Conservation (phyloP, 2,113 vertebrate genomes). For the Brevimyrus niger region DNA sequence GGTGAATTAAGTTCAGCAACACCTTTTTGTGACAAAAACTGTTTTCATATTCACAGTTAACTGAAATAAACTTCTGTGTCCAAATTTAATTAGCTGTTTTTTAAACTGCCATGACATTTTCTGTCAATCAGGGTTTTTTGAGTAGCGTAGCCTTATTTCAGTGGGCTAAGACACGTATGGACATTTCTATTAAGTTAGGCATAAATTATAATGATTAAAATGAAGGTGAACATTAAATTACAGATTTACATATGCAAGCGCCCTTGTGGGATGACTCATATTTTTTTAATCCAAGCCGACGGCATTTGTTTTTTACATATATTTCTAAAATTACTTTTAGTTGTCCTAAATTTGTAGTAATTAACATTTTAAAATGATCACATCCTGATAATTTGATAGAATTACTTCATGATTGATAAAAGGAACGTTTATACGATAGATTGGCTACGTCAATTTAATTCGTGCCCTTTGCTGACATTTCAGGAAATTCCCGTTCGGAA, state of each 20-base stretch:
- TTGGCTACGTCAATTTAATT: not conserved
- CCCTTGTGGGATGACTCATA: not conserved
- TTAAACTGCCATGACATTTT: not conserved
- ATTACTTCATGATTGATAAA: not conserved
- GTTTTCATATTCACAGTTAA: not conserved
- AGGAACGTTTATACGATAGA: not conserved
- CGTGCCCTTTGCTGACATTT: not conserved
- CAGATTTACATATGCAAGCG: not conserved
- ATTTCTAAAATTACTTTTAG: conserved; percentile 1
- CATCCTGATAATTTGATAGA: not conserved
- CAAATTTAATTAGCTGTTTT: not conserved
- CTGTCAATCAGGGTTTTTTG: not conserved
- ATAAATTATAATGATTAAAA: not conserved
- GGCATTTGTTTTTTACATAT: not conserved
- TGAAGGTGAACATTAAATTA: not conserved
- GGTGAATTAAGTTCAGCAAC: not conserved
- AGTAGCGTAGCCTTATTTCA: not conserved
- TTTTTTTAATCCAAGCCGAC: not conserved
- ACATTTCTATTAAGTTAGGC: not conserved
- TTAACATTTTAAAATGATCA: not conserved
- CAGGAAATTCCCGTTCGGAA: not conserved
- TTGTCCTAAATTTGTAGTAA: not conserved
- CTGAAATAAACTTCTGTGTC: not conserved
- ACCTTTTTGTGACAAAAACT: not conserved
- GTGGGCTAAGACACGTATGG: not conserved